Evolutionary conservation across 1,140 invertebrate species (phyloP).

Genomic region (Drosophila sp.): DNA sequence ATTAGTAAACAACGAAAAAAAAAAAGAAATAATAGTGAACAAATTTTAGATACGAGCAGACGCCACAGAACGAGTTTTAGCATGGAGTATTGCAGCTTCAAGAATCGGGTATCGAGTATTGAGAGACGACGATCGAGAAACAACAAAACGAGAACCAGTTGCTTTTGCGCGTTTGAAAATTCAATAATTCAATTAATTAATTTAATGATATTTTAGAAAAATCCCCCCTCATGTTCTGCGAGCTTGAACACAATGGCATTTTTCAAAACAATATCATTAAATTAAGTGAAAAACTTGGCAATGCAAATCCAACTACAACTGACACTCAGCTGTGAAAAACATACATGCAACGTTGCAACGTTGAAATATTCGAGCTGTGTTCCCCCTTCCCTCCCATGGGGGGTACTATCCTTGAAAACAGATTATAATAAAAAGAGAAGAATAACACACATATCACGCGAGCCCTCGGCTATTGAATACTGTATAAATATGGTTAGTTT

Average conservation of each 20-base stretch:
- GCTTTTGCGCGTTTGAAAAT: slow-evolving; percentile 74
- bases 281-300: slow-evolving; percentile 51
- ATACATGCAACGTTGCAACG: slow-evolving; percentile 14
- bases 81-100: background rate
- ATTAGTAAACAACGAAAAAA: slow-evolving; percentile 61
- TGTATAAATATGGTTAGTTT: background rate
- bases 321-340: slow-evolving; percentile 12
- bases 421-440: slow-evolving; percentile 45
- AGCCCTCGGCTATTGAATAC: background rate
- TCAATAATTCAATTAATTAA: slow-evolving; percentile 64
- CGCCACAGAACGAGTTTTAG: slow-evolving; percentile 59
- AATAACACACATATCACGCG: background rate
- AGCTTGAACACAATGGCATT: slow-evolving; percentile 46
- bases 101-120: slow-evolving; percentile 1
- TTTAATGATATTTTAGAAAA: slow-evolving; percentile 55
- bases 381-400: background rate
- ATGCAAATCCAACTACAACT: slow-evolving; percentile 35
- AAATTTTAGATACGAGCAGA: slow-evolving; percentile 37
- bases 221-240: slow-evolving; percentile 5
- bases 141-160: slow-evolving; percentile 71
- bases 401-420: slow-evolving; percentile 6
- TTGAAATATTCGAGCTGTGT: slow-evolving; percentile 2
- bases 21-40: slow-evolving; percentile 69
- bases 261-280: slow-evolving; percentile 18
- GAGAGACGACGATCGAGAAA: slow-evolving; percentile 40